Evolutionary conservation across 2,113 vertebrate species (phyloP).

Genomic region (Leptosomus discolor): DNA sequence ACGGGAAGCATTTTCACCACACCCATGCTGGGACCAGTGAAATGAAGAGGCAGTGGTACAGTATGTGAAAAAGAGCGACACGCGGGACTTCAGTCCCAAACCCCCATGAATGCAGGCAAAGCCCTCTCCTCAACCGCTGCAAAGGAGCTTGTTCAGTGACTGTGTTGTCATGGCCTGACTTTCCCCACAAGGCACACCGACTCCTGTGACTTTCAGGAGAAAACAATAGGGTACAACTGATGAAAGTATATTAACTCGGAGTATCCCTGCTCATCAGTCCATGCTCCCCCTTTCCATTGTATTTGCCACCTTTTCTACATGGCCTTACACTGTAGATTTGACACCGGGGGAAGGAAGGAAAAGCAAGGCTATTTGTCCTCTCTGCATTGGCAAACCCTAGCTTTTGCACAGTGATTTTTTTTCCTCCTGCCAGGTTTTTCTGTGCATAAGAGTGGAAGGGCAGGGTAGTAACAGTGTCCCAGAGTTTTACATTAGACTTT

Average conservation of each 20-base stretch:
- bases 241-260: not conserved
- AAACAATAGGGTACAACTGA: not conserved
- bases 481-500: not conserved
- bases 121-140: not conserved
- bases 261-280: not conserved
- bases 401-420: not conserved
- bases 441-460: not conserved
- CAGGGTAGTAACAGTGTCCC: not conserved
- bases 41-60: not conserved
- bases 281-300: not conserved
- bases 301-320: not conserved
- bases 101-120: fast-evolving
- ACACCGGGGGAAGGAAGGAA: not conserved
- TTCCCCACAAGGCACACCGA: not conserved
- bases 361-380: not conserved
- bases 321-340: not conserved
- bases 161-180: not conserved
- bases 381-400: not conserved
- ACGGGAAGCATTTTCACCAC: not conserved
- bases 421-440: not conserved
- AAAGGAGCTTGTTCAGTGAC: not conserved
- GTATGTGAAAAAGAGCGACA: not conserved
- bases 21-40: not conserved
- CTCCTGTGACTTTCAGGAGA: not conserved
- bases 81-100: not conserved